A percentile compares a stretch with the other conserved stretches of the same genome.
phyloP scores from a whole-genome alignment of 2,888 invertebrate species.

The Caenorhabditis zanzibari region DNA sequence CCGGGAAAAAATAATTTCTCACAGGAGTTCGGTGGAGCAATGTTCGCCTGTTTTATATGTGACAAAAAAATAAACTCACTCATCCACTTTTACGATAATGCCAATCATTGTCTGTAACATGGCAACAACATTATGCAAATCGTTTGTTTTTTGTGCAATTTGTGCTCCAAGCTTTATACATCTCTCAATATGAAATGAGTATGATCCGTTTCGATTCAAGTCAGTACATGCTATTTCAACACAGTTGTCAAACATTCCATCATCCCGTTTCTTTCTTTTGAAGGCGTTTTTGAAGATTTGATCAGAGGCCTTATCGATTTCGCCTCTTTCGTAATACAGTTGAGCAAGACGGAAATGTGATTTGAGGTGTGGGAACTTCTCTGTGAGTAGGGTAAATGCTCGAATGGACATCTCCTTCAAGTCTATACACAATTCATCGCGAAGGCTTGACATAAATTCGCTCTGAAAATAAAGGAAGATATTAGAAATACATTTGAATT shows the following conservation, averaged over 20 bases:
- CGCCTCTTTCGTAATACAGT: slow-evolving; percentile 55
- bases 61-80: too few species aligned
- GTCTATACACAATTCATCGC: slow-evolving; percentile 65
- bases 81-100: slow-evolving; percentile 56
- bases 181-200: slow-evolving; percentile 68
- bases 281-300: slow-evolving; percentile 69
- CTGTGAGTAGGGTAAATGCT: slow-evolving; percentile 68
- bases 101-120: slow-evolving; percentile 56
- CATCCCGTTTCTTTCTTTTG: slow-evolving; percentile 69
- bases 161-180: slow-evolving; percentile 54
- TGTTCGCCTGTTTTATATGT: too few species aligned
- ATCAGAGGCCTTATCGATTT: slow-evolving; percentile 53
- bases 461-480: too few species aligned
- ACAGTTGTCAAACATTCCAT: slow-evolving; percentile 68
- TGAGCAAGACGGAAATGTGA: slow-evolving; percentile 73
- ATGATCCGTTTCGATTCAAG: slow-evolving; percentile 68
- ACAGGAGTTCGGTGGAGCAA: too few species aligned
- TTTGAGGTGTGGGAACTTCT: slow-evolving; percentile 75
- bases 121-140: slow-evolving; percentile 61
- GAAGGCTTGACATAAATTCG: neutral
- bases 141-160: slow-evolving; percentile 46
- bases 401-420: slow-evolving; percentile 63
- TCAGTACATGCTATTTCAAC: slow-evolving; percentile 70
- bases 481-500: too few species aligned
- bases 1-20: too few species aligned